Evolutionary conservation across 2,888 invertebrate species (phyloP).

Genomic region (Linnaemya vulpina): DNA sequence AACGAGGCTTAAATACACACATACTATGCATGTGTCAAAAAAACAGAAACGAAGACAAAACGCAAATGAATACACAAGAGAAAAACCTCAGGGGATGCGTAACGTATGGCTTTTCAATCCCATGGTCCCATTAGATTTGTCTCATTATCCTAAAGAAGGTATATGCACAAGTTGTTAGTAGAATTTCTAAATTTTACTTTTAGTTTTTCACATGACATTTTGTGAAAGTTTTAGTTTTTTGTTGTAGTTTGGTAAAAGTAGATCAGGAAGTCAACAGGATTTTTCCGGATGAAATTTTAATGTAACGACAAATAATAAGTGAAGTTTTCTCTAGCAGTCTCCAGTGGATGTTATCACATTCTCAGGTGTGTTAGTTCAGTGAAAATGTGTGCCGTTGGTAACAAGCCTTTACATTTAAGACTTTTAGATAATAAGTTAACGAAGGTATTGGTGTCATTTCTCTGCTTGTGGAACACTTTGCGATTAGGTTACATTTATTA

Average conservation of each 20-base stretch:
- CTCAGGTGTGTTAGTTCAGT: not conserved
- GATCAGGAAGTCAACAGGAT: conserved; percentile 67
- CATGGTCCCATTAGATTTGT: conserved; percentile 59
- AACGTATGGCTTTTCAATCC: conserved; percentile 61
- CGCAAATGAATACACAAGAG: conserved; percentile 1
- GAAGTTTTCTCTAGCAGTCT: conserved; percentile 16
- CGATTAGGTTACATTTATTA: too few relatives aligned
- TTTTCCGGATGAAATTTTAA: conserved; percentile 67
- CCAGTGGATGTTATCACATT: conserved; percentile 11
- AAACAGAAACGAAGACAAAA: conserved; percentile 7
- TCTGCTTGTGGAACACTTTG: too few relatives aligned
- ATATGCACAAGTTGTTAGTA: not conserved
- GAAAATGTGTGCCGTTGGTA: too few relatives aligned
- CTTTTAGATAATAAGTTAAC: not conserved
- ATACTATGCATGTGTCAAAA: conserved; percentile 7
- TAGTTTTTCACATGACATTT: not conserved
- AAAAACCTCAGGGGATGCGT: conserved; percentile 50
- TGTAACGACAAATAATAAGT: conserved; percentile 51
- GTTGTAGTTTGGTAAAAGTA: conserved; percentile 45
- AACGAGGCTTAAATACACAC: conserved; percentile 16
- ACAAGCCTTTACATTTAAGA: not conserved
- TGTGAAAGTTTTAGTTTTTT: conserved; percentile 13
- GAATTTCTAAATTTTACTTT: not conserved
- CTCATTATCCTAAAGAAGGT: conserved; percentile 55
- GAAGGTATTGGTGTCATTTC: too few relatives aligned